A percentile compares a stretch with the other conserved stretches of the same genome.
These are phyloP conservation scores for Helicoverpa assulta DNA, from an alignment of 2,888 invertebrate genomes.

Conservation along the genomic window DNA sequence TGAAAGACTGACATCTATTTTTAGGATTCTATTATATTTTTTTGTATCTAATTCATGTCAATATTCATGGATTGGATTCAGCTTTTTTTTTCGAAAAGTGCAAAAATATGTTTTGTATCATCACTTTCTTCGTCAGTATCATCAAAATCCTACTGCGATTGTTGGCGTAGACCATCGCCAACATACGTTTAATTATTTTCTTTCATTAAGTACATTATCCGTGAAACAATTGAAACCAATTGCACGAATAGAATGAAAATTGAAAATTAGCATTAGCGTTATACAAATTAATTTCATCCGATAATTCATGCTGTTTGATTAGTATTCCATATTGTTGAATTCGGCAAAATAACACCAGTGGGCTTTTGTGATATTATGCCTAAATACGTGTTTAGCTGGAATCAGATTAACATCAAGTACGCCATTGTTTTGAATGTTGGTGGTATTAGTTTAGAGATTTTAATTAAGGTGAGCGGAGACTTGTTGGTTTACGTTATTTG, in stretches of 20 bases:
- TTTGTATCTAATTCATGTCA: no score
- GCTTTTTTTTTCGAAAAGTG: no score
- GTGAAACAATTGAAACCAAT: constrained; percentile 18
- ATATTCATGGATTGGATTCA: no score
- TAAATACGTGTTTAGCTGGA: constrained; percentile 16
- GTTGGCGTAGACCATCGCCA: neutral
- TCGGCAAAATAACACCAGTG: constrained; percentile 20
- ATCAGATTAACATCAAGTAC: constrained; percentile 18
- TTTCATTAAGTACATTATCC: neutral
- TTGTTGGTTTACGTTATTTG: neutral
- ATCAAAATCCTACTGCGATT: neutral
- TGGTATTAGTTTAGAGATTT: no score
- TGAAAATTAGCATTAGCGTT: constrained; percentile 16
- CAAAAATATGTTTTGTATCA: no score
- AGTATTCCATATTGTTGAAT: constrained; percentile 25
- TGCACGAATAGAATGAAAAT: constrained; percentile 18
- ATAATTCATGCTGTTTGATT: constrained; percentile 50
- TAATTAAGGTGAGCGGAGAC: no score
- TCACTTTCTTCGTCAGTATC: neutral
- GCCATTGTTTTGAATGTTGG: neutral
- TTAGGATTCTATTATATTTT: no score
- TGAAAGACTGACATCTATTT: no score
- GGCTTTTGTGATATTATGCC: constrained; percentile 22
- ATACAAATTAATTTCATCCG: constrained; percentile 29
- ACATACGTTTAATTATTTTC: neutral